Evolutionary conservation across 2,797 vertebrate genomes (phyloP).

Genomic region (Syndactyla subalaris): DNA sequence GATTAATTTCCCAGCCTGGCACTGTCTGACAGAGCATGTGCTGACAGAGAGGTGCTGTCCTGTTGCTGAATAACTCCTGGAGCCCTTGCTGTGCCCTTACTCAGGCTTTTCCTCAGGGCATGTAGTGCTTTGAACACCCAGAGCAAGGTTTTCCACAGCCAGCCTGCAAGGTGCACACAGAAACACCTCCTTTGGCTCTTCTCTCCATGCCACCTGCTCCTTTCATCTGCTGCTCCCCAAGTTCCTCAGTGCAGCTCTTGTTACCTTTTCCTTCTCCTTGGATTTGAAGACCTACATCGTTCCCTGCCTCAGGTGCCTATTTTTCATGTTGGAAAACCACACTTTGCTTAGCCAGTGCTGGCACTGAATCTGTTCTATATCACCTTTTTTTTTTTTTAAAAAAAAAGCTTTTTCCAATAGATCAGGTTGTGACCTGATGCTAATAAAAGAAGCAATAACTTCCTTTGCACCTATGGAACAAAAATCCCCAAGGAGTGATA

Average conservation of each 20-base stretch:
- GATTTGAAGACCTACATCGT: neutral
- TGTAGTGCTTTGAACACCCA: fast-evolving
- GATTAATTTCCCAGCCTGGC: neutral
- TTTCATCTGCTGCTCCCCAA: neutral
- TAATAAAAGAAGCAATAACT: neutral
- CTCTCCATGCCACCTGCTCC: neutral
- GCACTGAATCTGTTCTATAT: neutral
- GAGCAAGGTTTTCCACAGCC: neutral
- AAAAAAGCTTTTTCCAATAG: neutral
- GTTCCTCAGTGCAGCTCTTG: neutral
- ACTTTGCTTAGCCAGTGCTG: neutral
- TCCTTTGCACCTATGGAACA: neutral
- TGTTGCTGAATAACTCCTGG: neutral
- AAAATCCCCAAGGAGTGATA: neutral
- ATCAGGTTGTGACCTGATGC: neutral
- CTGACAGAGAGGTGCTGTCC: neutral
- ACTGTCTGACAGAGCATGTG: fast-evolving
- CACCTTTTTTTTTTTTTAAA: neutral
- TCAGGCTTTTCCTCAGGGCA: neutral
- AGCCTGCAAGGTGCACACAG: neutral
- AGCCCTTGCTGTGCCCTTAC: neutral
- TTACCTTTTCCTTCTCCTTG: neutral
- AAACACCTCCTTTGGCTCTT: neutral
- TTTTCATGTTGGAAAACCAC: neutral
- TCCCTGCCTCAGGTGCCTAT: neutral